Evolutionary conservation across 2,888 invertebrate species (phyloP).

Genomic region (Lordiphosa fenestrarum): DNA sequence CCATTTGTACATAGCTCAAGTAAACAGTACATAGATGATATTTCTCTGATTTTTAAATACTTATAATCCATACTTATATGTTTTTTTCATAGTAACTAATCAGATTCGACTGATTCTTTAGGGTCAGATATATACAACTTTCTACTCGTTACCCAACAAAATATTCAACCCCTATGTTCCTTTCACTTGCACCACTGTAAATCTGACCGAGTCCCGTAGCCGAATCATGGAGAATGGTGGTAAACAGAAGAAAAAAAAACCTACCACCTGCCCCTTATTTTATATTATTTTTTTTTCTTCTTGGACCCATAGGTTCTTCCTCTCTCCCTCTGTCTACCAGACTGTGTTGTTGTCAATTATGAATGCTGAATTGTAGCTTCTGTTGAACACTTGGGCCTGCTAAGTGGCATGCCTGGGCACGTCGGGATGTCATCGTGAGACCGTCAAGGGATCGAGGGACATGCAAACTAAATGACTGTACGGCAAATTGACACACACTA

Average conservation of each 20-base stretch:
- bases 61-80: too few species aligned
- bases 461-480: slow-evolving; percentile 75
- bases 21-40: too few species aligned
- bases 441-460: slow-evolving; percentile 48
- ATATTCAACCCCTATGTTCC: not conserved
- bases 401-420: slow-evolving; percentile 74
- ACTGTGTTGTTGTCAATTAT: slow-evolving; percentile 62
- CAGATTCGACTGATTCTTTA: too few species aligned
- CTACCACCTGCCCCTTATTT: slow-evolving; percentile 78
- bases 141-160: too few species aligned
- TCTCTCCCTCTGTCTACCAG: slow-evolving; percentile 6
- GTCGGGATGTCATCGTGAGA: slow-evolving; percentile 59
- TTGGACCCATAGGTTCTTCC: slow-evolving; percentile 44
- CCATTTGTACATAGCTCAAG: too few species aligned
- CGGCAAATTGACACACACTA: slow-evolving; percentile 76
- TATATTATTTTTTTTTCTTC: slow-evolving; percentile 42
- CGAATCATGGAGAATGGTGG: slow-evolving; percentile 62
- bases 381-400: slow-evolving; percentile 76
- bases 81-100: too few species aligned
- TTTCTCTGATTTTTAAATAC: too few species aligned
- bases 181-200: slow-evolving; percentile 68
- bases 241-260: slow-evolving; percentile 50
- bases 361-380: slow-evolving; percentile 78
- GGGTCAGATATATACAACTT: too few species aligned
- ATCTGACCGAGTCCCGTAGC: slow-evolving; percentile 54